These are phyloP conservation scores for Mylabris phalerata DNA, from an alignment of 1,140 invertebrate species.

Conservation along the genomic window DNA sequence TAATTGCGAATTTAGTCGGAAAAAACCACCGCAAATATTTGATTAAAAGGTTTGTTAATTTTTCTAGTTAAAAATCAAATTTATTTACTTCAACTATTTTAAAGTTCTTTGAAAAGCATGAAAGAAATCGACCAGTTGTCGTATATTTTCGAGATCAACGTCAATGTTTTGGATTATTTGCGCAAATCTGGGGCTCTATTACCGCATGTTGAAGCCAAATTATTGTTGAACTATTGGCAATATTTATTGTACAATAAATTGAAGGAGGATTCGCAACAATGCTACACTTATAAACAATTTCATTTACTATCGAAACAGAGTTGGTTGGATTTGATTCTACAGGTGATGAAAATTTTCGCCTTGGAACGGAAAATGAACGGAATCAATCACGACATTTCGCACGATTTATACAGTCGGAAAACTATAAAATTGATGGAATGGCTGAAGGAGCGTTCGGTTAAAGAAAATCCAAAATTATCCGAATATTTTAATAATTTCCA, in stretches of 20 bases:
- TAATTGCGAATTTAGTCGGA: too few relatives aligned
- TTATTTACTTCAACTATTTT: too few relatives aligned
- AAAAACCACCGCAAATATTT: too few relatives aligned
- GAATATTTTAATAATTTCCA: not conserved
- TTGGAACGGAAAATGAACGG: not conserved
- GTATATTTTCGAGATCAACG: slow-evolving; percentile 18
- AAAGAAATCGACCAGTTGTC: not conserved
- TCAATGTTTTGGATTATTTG: slow-evolving; percentile 32
- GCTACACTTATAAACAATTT: too few relatives aligned
- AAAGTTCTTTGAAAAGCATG: too few relatives aligned
- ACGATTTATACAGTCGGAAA: not conserved
- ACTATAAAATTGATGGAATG: not conserved
- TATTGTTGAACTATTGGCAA: slow-evolving; percentile 38
- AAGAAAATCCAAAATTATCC: slow-evolving; percentile 31
- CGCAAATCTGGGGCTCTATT: slow-evolving; percentile 28
- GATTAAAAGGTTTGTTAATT: too few relatives aligned
- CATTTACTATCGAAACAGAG: slow-evolving; percentile 28
- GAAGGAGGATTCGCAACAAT: not conserved
- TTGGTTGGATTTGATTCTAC: slow-evolving; percentile 42
- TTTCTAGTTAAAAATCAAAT: too few relatives aligned
- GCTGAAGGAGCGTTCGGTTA: not conserved
- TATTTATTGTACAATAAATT: slow-evolving; percentile 23
- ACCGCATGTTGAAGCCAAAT: slow-evolving; percentile 32
- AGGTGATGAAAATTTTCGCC: slow-evolving; percentile 38
- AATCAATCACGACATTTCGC: not conserved